phyloP scores from a whole-genome alignment of 2,797 vertebrate species.

The Delichon dasypus region DNA sequence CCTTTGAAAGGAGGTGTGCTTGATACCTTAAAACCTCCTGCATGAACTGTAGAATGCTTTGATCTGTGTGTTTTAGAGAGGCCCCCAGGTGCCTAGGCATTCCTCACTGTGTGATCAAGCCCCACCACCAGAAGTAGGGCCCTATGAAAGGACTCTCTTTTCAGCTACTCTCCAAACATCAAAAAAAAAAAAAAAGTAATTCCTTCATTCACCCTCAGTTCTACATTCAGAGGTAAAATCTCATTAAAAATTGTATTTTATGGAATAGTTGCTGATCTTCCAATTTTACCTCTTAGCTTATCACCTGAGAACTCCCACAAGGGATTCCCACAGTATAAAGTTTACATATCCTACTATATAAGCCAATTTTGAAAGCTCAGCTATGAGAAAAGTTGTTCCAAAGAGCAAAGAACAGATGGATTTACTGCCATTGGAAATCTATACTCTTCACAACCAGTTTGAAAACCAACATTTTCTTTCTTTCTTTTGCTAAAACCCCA shows the following conservation, averaged over 20 bases:
- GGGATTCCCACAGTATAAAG: not conserved
- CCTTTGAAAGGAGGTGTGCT: not conserved
- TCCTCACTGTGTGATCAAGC: not conserved
- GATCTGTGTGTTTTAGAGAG: constrained; percentile 20
- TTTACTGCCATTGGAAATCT: not conserved
- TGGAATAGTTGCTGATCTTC: not conserved
- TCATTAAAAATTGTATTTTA: not conserved
- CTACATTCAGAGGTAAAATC: not conserved
- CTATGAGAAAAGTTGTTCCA: not conserved
- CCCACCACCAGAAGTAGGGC: accelerated
- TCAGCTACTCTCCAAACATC: not conserved
- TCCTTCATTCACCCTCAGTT: not conserved
- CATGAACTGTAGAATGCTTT: constrained; percentile 31
- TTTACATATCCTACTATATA: not conserved
- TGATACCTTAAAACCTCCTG: constrained; percentile 29
- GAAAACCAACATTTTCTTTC: not conserved
- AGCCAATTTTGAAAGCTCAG: not conserved
- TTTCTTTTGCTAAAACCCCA: not conserved
- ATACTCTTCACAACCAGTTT: not conserved
- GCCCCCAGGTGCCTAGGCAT: not conserved
- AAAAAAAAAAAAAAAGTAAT: not conserved
- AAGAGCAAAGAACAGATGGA: not conserved
- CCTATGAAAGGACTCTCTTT: not conserved
- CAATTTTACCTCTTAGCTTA: not conserved
- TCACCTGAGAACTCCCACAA: not conserved